Evolutionary conservation across 2,888 invertebrate species (phyloP), one percentile per base, ranked within the genome.

Genomic region (Branchipolynoe longqiensis): DNA sequence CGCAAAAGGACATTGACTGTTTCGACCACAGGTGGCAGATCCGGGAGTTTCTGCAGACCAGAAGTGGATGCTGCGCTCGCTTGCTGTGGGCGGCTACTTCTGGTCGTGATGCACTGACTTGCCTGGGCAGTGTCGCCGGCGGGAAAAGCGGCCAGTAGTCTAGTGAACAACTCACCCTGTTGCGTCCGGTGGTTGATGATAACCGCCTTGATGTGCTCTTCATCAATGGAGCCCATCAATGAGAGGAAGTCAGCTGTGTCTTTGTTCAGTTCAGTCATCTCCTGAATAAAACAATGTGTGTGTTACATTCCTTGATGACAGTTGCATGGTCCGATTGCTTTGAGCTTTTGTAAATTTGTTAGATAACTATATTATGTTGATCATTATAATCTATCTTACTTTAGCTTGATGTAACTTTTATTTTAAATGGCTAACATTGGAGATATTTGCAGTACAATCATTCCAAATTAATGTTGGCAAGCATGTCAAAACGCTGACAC

Each of bases 181-280:
- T 38, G 33, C 6, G 18, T 33, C 69, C 38, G 69, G 69, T 69
- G 69, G 69, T 69, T 18, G 38, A 33, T 38, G n/a, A 69, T 12
- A 0, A 69, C 25, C 36, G 69, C 69, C 6, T n/a, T 33, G 14
- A 69, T 36, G 22, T 33, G 22, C 3, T 33, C 69, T 33, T 69
- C 69, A 3, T 69, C 36, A 1, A 69, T 38, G 12, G 69, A 36
- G 6, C 38, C 0, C 22, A 69, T 14, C 12, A 18, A 8, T 18
- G 36, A 69, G 1, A 69, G 36, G 1, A 22, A 22, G 18, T 33
- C 38, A 36, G 69, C 69, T 25, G 36, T 69, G 1, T 38, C 25
- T 18, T 36, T 69, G 38, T 69, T 69, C 33, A 69, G 6, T 12
- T 69, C 38, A 18, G 2, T 2, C 36, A 69, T 38, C 14, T 69